Evolutionary conservation across 64 coral and sea anemone species (phyloP).

Genomic region (Platygyra sinensis): DNA sequence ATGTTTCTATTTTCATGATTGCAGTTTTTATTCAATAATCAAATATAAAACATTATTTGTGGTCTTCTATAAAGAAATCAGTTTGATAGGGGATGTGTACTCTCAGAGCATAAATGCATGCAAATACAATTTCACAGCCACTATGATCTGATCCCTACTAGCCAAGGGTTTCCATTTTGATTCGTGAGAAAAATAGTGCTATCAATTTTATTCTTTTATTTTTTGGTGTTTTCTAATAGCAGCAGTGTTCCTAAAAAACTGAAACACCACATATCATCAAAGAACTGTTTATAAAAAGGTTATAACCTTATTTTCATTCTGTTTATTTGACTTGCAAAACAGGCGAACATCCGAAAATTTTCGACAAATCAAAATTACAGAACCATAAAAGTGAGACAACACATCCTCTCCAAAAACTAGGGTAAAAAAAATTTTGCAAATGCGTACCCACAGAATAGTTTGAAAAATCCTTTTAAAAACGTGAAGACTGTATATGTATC

Average conservation of each 20-base stretch:
- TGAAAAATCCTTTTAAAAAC: background rate
- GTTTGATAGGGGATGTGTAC: too few species aligned
- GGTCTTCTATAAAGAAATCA: too few species aligned
- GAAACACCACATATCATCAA: background rate
- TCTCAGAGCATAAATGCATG: too few species aligned
- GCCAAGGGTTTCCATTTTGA: background rate
- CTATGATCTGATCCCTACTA: too few species aligned
- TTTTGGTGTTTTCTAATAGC: background rate
- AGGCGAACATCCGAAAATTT: background rate
- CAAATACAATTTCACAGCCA: too few species aligned
- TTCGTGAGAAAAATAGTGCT: background rate
- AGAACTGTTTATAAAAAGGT: background rate
- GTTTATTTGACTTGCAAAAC: conserved; percentile 23
- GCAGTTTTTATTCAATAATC: background rate
- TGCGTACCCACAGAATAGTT: background rate
- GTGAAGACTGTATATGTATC: background rate
- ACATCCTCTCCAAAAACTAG: background rate
- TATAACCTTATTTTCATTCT: background rate
- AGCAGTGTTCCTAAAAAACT: background rate
- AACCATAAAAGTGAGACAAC: background rate
- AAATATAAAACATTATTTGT: too few species aligned
- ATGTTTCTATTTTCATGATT: background rate
- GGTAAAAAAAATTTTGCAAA: background rate
- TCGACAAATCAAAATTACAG: background rate
- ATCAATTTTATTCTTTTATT: background rate